Percentiles rank a stretch among this genome's conserved stretches.
Evolutionary conservation across 2,113 vertebrate genomes (phyloP).

Genomic region (Casuarius casuarius): DNA sequence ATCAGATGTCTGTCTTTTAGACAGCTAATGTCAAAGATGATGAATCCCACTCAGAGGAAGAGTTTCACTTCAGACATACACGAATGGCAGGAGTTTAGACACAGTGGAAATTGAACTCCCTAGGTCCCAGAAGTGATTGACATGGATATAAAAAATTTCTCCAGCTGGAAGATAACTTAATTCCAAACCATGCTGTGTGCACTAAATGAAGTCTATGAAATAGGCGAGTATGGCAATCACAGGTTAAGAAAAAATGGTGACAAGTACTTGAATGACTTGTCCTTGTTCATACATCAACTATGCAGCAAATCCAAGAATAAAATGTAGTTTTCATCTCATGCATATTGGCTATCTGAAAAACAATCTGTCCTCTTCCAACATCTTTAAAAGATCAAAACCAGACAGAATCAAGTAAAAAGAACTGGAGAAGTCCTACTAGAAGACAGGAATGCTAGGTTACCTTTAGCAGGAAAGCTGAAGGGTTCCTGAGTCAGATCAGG

Average conservation of each 20-base stretch:
- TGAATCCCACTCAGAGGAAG: not conserved
- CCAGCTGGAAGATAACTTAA: not conserved
- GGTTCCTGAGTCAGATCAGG: conserved; percentile 92
- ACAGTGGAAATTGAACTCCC: not conserved
- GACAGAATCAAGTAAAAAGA: not conserved
- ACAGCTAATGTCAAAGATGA: not conserved
- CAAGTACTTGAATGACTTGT: not conserved
- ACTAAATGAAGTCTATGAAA: not conserved
- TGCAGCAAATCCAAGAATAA: not conserved
- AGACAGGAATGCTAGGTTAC: conserved; percentile 69
- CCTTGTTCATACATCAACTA: not conserved
- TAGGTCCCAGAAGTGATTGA: not conserved
- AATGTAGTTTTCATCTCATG: not conserved
- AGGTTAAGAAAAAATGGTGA: not conserved
- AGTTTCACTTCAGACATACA: not conserved
- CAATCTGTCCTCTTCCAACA: not conserved
- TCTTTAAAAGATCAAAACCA: not conserved
- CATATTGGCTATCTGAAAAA: not conserved
- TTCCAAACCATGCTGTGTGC: not conserved
- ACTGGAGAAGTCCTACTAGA: not conserved
- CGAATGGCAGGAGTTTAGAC: not conserved
- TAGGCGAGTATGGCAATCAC: not conserved
- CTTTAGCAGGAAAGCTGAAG: conserved; percentile 91
- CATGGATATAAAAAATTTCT: not conserved
- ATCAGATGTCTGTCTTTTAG: not conserved